A percentile compares a stretch with the other conserved stretches of the same genome.
Evolutionary conservation across 2,888 invertebrate species (phyloP).

Genomic region (Watsonalla binaria): DNA sequence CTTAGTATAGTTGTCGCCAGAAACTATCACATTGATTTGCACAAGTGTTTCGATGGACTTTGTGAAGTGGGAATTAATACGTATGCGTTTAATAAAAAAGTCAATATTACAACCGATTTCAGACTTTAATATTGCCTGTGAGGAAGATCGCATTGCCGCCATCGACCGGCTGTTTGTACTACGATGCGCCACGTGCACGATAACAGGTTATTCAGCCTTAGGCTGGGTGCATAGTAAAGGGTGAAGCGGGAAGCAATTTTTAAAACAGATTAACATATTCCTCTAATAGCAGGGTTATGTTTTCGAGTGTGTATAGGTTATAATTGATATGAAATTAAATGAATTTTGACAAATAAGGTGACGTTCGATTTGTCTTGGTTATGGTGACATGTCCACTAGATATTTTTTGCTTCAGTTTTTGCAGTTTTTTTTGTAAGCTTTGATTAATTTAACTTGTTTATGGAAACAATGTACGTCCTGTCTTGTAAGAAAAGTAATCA

Average conservation of each 20-base stretch:
- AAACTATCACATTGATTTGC: conserved; percentile 30
- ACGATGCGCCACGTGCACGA: conserved; percentile 54
- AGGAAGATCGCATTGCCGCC: conserved; percentile 13
- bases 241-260: conserved; percentile 8
- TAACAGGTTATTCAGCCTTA: conserved; percentile 64
- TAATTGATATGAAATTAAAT: too few species aligned
- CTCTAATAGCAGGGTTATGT: too few species aligned
- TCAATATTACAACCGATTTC: neutral
- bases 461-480: too few species aligned
- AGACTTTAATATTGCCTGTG: neutral
- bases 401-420: too few species aligned
- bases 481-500: too few species aligned
- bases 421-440: too few species aligned
- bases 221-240: conserved; percentile 13
- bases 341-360: too few species aligned
- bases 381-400: too few species aligned
- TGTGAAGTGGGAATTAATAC: conserved; percentile 8
- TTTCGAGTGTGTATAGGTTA: too few species aligned
- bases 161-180: conserved; percentile 37
- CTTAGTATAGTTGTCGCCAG: conserved; percentile 16
- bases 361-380: too few species aligned
- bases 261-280: too few species aligned
- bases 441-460: too few species aligned
- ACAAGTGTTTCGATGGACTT: conserved; percentile 19
- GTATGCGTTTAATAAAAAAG: neutral